Base-by-base conservation (phyloP, 1,140 invertebrate genomes). In the Liolophura sinensis region DNA sequence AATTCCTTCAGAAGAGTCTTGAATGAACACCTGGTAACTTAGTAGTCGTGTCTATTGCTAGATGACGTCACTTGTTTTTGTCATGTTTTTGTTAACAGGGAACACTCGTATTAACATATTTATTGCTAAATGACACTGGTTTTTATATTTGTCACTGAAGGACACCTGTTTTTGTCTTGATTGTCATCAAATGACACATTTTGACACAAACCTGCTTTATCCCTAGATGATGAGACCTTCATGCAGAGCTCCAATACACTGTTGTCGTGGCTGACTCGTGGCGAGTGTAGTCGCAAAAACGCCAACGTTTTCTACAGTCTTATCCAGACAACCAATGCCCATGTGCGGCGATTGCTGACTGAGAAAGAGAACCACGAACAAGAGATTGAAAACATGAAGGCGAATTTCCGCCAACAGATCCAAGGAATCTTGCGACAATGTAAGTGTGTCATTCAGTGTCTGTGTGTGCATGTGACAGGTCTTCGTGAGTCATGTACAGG, bases 271-370 rank as follows among this genome's bases (percentile, higher is more conserved):
- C 78, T 97, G 71, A 94, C 96, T 78, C 89, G 93, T 20, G 95
- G 95, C 6, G 94, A 96, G 77, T 96, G 94, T 76, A 92, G 88
- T 67, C 95, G 96, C 82, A 88, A 91, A 59, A 96, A 95, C 81
- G 89, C 92, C 0, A 94, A 92, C 76, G 89, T 88, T 0, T 97
- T 98, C 84, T 97, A 97, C 82, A 93, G 92, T 0, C 92, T 98
- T 90, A 93, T 98, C 64, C 95, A 98, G 83, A 93, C 92, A 18
- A 93, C 92, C 0, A 95, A 97, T 83, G 92, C 93, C 4, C 94
- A 97, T 73, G 91, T 96, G 0, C 86, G 94, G 18, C 85, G 93
- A 54, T 85, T 98, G 3, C 87, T 94, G 47, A 89, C 87, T 54
- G 95, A 97, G 78, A 97, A 95, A 81, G 88, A 88, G 60, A 87